phyloP scores from a whole-genome alignment of 2,113 vertebrate species.

The Mustela nigripes region DNA sequence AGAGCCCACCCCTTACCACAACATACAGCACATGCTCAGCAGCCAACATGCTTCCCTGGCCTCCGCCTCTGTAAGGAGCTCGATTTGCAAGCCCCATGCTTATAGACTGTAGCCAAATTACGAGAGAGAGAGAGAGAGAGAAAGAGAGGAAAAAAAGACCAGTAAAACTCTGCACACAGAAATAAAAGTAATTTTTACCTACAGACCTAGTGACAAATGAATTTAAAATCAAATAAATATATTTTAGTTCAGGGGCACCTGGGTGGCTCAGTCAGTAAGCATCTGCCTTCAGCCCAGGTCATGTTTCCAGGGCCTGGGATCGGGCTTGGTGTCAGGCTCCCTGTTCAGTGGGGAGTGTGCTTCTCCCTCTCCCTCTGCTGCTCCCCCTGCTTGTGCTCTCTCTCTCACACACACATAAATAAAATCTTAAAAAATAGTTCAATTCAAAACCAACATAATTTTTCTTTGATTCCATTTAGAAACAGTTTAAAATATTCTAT shows the following conservation, averaged over 20 bases:
- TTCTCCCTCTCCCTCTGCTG: background rate
- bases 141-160: too few species aligned
- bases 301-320: background rate
- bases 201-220: background rate
- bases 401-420: background rate
- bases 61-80: background rate
- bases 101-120: background rate
- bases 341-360: background rate
- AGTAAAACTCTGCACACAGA: background rate
- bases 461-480: background rate
- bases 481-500: background rate
- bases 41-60: background rate
- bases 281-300: background rate
- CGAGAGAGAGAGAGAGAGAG: too few species aligned
- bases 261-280: background rate
- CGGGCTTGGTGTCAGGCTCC: background rate
- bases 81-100: background rate
- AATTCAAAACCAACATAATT: background rate
- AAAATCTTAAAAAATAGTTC: background rate
- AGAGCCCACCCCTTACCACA: fast-evolving
- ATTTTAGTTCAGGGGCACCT: background rate
- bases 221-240: constrained; percentile 7
- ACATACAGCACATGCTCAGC: fast-evolving
- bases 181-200: background rate
- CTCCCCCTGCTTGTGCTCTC: background rate